Percentiles rank a stretch among this genome's conserved stretches.
Conservation (phyloP, 2,888 invertebrate species). For the Cinara cedri region DNA sequence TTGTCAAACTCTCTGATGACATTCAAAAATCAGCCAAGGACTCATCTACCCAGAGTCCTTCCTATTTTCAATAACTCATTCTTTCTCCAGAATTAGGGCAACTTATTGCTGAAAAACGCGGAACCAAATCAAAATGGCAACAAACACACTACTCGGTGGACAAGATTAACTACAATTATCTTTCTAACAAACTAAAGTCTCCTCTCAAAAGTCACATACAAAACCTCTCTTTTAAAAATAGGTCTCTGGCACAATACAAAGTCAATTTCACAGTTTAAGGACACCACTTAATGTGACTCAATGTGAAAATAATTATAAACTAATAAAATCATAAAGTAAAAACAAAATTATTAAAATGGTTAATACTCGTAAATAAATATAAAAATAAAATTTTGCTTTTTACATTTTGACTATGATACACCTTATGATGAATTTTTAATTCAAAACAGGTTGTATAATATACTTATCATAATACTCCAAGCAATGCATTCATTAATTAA, state of each 20-base stretch:
- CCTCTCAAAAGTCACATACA: not conserved
- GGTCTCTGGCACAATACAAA: constrained; percentile 28
- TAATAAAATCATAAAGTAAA: no score
- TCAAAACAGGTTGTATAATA: no score
- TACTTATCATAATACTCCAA: no score
- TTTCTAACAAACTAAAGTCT: constrained; percentile 18
- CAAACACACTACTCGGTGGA: constrained; percentile 4
- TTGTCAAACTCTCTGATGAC: constrained; percentile 8
- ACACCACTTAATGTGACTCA: no score
- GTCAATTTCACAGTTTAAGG: not conserved
- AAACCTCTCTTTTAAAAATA: not conserved
- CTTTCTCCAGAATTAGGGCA: constrained; percentile 1
- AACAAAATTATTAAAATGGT: no score
- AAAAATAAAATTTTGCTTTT: no score
- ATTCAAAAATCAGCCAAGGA: not conserved
- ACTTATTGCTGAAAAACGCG: constrained; percentile 27
- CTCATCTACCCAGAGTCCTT: not conserved
- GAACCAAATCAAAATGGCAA: constrained; percentile 23
- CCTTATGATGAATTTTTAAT: no score
- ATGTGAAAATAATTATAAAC: no score
- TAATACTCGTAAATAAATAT: no score
- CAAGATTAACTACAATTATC: not conserved
- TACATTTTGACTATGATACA: no score
- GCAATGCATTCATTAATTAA: no score
- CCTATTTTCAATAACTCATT: not conserved